Evolutionary conservation across 2,888 invertebrate genomes (phyloP), one percentile per base, ranked within the genome.

Genomic region (Rhimphoctona megacephalus): DNA sequence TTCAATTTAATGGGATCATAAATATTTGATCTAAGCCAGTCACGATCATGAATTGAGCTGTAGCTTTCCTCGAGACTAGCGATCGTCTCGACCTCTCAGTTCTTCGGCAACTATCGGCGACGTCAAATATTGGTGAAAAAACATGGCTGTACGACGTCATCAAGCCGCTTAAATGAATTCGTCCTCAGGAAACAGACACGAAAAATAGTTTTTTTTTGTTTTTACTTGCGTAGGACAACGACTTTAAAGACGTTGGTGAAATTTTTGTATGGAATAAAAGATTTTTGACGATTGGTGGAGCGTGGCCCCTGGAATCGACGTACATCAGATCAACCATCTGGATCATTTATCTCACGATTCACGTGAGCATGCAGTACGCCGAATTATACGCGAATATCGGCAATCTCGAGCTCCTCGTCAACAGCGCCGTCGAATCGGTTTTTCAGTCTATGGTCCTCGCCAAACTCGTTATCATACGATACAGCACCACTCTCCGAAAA

Each of bases 401-500:
- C 19, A n/a, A 85, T 80, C 80, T 89, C 61, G 85, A 89, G 2
- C 57, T 72, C 2, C 49, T 88, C 30, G 86, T 89, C 2, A 86
- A 88, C 46, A 86, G 85, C 72, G 80, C 87, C 19, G 81, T 88
- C 14, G 89, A 89, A 77, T 72, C 87, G 22, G 83, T 85, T 9
- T 88, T 89, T 87, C 89, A 89, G 66, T 81, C 83, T 0, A 89
- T 89, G 89, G 88, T 88, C 22, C 78, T 85, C 7, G 64, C 88
- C 4, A 89, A 89, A 77, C 80, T 89, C 36, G 33, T 89, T 39
- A 67, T 89, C 19, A 88, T 89, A 54, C 85, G 89, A 11, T 79
- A 87, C 66, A 89, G 88, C 74, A 72, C 72, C 52, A 89, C 83
- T 19, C 84, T 89, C 6, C 86, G 85, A 0, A 78, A 46, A 46